phyloP scores from a whole-genome alignment of 2,113 vertebrate species.

The Neotoma lepida region DNA sequence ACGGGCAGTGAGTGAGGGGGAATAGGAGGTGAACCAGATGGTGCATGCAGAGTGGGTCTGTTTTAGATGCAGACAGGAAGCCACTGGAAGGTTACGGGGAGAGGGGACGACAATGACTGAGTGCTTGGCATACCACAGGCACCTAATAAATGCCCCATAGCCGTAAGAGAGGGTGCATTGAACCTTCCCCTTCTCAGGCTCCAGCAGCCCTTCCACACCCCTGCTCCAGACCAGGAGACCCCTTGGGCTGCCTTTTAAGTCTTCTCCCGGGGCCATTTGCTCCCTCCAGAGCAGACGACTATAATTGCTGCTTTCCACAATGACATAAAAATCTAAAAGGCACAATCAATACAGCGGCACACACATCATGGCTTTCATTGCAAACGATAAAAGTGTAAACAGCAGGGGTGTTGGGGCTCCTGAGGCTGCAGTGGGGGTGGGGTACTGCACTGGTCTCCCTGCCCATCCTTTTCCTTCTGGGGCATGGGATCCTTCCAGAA shows the following conservation, averaged over 20 bases:
- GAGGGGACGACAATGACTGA: neutral
- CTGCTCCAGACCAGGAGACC: neutral
- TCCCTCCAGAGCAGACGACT: slow-evolving; percentile 69
- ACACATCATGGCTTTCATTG: slow-evolving; percentile 81
- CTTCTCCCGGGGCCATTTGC: slow-evolving; percentile 60
- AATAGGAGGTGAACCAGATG: neutral
- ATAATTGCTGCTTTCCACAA: slow-evolving; percentile 79
- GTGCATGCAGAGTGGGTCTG: neutral
- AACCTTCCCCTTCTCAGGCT: no score
- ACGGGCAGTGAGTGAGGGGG: neutral
- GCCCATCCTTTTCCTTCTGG: neutral
- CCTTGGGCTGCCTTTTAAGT: neutral
- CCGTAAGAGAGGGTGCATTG: neutral
- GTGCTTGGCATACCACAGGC: neutral
- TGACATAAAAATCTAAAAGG: slow-evolving; percentile 81
- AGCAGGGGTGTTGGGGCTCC: slow-evolving; percentile 60
- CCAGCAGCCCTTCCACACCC: neutral
- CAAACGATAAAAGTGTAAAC: slow-evolving; percentile 75
- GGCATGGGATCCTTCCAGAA: neutral
- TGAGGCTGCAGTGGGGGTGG: slow-evolving; percentile 47
- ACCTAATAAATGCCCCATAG: neutral
- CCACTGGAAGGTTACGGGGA: neutral
- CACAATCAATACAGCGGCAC: slow-evolving; percentile 73
- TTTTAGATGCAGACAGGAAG: slow-evolving; percentile 15
- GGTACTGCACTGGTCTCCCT: neutral